Conservation (phyloP, 2,888 invertebrate species). For the Agriopis aurantiaria region DNA sequence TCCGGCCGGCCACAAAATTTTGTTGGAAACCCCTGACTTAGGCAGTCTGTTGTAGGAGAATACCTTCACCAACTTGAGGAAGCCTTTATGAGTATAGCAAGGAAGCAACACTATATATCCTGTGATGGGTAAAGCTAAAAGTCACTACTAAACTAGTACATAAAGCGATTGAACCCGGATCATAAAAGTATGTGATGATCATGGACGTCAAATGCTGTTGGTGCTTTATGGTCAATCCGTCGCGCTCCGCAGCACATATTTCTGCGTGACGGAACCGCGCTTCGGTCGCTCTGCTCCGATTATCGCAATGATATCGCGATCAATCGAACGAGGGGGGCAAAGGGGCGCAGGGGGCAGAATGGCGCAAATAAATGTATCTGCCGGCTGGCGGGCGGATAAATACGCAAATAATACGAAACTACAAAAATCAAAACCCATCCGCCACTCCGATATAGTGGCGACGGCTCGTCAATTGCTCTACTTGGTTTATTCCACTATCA, state of each 20-base stretch:
- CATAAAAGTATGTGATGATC: background rate
- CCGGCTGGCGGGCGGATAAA: conserved; percentile 84
- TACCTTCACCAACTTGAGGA: no score
- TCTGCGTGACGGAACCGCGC: conserved; percentile 75
- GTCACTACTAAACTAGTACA: no score
- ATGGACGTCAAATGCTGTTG: background rate
- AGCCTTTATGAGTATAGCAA: no score
- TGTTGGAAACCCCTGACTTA: no score
- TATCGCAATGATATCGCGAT: conserved; percentile 87
- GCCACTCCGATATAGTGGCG: conserved; percentile 73
- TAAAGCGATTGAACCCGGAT: no score
- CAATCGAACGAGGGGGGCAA: conserved; percentile 76
- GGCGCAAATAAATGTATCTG: conserved; percentile 86
- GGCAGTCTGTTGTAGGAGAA: no score
- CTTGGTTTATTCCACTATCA: conserved; percentile 36
- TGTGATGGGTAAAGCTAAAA: no score
- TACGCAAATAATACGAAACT: conserved; percentile 81
- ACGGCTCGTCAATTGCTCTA: conserved; percentile 62
- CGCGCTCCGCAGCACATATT: conserved; percentile 66
- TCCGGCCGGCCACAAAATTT: no score
- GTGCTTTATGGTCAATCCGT: conserved; percentile 41
- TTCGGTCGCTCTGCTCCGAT: conserved; percentile 76
- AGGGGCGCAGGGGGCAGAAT: conserved; percentile 64
- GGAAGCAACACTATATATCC: no score
- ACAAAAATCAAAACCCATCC: conserved; percentile 87